phyloP scores from a whole-genome alignment of 2,888 invertebrate genomes.

The Orchesella flavescens region DNA sequence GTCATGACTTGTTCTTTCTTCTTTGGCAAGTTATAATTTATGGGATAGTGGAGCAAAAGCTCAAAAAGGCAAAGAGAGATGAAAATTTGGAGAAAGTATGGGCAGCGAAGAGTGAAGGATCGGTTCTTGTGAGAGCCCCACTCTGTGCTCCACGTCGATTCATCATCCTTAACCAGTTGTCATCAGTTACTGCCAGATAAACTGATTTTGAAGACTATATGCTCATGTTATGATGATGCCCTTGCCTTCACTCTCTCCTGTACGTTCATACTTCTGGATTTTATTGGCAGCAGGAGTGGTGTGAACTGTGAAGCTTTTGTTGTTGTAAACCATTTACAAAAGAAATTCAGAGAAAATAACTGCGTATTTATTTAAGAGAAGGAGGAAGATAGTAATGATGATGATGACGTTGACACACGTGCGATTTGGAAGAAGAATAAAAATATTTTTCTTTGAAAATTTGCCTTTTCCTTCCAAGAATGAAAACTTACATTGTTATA shows the following conservation, averaged over 20 bases:
- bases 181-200: slow-evolving; percentile 69
- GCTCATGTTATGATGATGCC: neutral
- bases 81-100: neutral
- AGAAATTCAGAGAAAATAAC: no score
- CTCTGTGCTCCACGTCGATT: slow-evolving; percentile 65
- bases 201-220: slow-evolving; percentile 59
- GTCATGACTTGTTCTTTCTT: slow-evolving; percentile 11
- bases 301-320: neutral
- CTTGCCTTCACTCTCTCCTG: neutral
- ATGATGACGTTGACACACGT: no score
- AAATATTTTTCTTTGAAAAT: no score
- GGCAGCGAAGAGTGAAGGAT: slow-evolving; percentile 54
- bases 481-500: no score
- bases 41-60: slow-evolving; percentile 57
- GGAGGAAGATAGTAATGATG: no score
- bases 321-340: no score
- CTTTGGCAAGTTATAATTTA: slow-evolving; percentile 51
- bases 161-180: slow-evolving; percentile 70
- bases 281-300: slow-evolving; percentile 29
- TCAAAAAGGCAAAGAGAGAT: slow-evolving; percentile 30
- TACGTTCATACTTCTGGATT: no score
- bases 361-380: no score
- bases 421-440: no score
- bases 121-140: slow-evolving; percentile 57
- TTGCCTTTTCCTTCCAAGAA: no score